Base-by-base conservation (phyloP, 2,797 vertebrate species). In the Halcyon smyrnensis region DNA sequence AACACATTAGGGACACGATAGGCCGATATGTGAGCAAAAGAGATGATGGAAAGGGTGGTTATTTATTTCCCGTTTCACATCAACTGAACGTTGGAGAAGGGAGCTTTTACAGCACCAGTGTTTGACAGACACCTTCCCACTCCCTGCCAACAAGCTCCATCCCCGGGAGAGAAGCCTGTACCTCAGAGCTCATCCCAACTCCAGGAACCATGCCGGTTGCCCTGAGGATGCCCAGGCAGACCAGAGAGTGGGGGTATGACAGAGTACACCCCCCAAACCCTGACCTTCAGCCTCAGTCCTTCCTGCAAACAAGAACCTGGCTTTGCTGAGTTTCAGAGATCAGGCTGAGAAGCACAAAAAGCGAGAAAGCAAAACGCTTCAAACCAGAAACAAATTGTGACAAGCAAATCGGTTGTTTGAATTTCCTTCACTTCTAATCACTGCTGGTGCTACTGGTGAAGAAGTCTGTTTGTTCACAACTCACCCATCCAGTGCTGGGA, bases 221-320 rank as follows among this genome's bases (percentile, higher is more conserved):
- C 30, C 15, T 4, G 1, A 1, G 4, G 77, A 14, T 3, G 17
- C 50, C 64, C 8, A 2, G 43, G 65, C 43, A 83, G 71, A 25
- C 27, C 13, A 8, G 17, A 20, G 37, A 12, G 13, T 0, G 1
- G 37, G n/a, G n/a, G 4, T 6, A 32, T 1, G 17, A 36, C 28
- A 10, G 19, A 25, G 15, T 17, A 28, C 14, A 24, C 37, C 8
- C 59, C 34, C 69, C 54, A 63, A 43, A 50, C 54, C 11, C 28
- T 1, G 0, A 2, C 8, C 19, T 50, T 8, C 28, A 5, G 24
- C 17, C 37, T 12, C 24, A 4, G 28, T 2, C 50, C 43, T 17
- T n/a, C 59, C 51, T 12, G 8, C 1, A 1, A 39, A 19, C 1
- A 1, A 57, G 48, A n/a, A 46, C 11, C 15, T 18, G 5, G 34